Percentiles rank a stretch among this genome's conserved stretches.
These are phyloP conservation scores for Poeciliopsis occidentalis DNA, from an alignment of 2,113 vertebrate species.

Conservation along the genomic window DNA sequence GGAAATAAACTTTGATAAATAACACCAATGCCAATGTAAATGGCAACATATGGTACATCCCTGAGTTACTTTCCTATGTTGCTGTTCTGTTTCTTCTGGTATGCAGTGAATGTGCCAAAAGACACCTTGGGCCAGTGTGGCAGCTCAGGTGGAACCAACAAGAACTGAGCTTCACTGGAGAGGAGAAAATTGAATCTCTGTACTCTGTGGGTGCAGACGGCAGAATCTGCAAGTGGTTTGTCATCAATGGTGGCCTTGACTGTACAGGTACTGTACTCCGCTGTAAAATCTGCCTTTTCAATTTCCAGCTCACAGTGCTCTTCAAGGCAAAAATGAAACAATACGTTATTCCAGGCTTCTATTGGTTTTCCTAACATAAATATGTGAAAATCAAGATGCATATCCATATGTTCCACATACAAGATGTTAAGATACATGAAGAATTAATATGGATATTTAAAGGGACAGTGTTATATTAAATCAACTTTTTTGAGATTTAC, in stretches of 20 bases:
- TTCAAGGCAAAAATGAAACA: neutral
- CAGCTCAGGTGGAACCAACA: slow-evolving; percentile 88
- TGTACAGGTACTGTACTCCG: slow-evolving; percentile 77
- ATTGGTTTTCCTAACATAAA: neutral
- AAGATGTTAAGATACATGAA: neutral
- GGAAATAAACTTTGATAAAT: too few relatives aligned
- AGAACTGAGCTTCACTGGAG: slow-evolving; percentile 70
- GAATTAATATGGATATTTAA: too few relatives aligned
- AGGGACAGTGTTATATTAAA: too few relatives aligned
- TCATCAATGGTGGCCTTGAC: slow-evolving; percentile 81
- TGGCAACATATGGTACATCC: neutral
- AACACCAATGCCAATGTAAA: neutral
- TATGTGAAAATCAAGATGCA: neutral
- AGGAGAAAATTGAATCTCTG: slow-evolving; percentile 82
- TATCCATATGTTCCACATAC: neutral
- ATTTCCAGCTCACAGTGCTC: neutral
- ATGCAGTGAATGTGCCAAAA: slow-evolving; percentile 81
- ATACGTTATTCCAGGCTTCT: neutral
- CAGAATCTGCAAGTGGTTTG: slow-evolving; percentile 84
- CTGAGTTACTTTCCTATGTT: neutral
- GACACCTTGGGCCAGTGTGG: slow-evolving; percentile 86
- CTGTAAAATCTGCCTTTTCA: neutral
- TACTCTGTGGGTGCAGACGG: slow-evolving; percentile 88
- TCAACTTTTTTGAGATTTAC: too few relatives aligned
- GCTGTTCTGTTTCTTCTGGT: slow-evolving; percentile 1